phyloP scores from a whole-genome alignment of 2,797 vertebrate genomes.

The Heterohyrax brucei region DNA sequence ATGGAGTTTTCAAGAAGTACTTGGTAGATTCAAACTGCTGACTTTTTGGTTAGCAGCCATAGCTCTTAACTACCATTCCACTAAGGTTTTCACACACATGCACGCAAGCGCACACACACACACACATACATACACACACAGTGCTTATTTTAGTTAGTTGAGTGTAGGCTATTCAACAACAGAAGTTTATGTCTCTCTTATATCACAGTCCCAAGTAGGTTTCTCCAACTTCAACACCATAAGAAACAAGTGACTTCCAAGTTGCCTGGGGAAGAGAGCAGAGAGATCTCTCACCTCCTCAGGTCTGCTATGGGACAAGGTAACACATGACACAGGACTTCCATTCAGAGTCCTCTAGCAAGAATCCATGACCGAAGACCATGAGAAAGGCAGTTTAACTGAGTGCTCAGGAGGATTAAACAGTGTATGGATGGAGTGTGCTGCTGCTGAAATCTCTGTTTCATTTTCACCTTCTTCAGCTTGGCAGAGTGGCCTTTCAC shows the following conservation, averaged over 20 bases:
- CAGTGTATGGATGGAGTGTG: fast-evolving
- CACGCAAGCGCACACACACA: too few species aligned
- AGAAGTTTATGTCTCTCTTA: not conserved
- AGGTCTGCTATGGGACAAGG: not conserved
- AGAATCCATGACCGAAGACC: not conserved
- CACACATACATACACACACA: too few species aligned
- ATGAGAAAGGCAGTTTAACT: not conserved
- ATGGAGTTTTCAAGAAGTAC: too few species aligned
- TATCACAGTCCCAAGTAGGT: not conserved
- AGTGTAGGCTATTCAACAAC: not conserved
- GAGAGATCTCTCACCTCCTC: not conserved
- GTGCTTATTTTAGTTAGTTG: not conserved
- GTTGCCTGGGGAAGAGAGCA: too few species aligned
- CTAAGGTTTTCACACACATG: too few species aligned
- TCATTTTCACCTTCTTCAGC: not conserved
- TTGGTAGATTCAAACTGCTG: too few species aligned
- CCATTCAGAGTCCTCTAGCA: not conserved
- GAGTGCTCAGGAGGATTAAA: not conserved
- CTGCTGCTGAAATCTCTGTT: not conserved
- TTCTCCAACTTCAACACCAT: not conserved
- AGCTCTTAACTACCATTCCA: too few species aligned
- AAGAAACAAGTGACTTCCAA: not conserved
- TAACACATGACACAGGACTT: not conserved
- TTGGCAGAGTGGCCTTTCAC: not conserved
- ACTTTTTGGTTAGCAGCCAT: too few species aligned